Conservation (phyloP, 2,113 vertebrate genomes). For the Psettodes erumei region DNA sequence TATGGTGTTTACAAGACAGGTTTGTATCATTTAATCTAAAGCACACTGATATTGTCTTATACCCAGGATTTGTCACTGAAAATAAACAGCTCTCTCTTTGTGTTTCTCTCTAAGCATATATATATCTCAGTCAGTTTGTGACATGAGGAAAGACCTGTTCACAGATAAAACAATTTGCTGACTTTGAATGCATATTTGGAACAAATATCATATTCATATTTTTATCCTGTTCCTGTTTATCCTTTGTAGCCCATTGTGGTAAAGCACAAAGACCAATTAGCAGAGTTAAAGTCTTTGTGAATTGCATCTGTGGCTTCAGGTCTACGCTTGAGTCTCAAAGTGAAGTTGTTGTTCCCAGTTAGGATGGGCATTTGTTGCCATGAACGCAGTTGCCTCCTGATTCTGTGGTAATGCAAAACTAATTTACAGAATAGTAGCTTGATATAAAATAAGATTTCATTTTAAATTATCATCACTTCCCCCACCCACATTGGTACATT, state of each 20-base stretch:
- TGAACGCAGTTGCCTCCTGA: slow-evolving; percentile 59
- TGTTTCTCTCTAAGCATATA: slow-evolving; percentile 21
- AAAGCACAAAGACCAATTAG: slow-evolving; percentile 31
- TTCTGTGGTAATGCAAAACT: slow-evolving; percentile 33
- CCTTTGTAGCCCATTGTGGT: not conserved
- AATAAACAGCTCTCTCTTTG: slow-evolving; percentile 13
- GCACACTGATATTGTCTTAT: slow-evolving; percentile 4
- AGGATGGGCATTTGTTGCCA: slow-evolving; percentile 60
- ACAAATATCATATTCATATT: not conserved
- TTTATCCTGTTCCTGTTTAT: too few relatives aligned
- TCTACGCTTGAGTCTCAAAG: slow-evolving; percentile 29
- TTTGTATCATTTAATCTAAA: slow-evolving; percentile 22
- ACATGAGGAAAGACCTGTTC: not conserved
- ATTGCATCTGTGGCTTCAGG: slow-evolving; percentile 28
- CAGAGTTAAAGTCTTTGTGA: slow-evolving; percentile 13
- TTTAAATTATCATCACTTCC: slow-evolving; percentile 17
- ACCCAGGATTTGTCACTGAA: slow-evolving; percentile 2
- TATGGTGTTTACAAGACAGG: slow-evolving; percentile 48
- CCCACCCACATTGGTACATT: slow-evolving; percentile 1
- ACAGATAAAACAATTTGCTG: slow-evolving; percentile 1
- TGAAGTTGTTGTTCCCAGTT: slow-evolving; percentile 49
- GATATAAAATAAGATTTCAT: slow-evolving; percentile 26
- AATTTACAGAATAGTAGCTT: slow-evolving; percentile 29
- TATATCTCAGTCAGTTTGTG: slow-evolving; percentile 14
- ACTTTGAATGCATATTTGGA: slow-evolving; percentile 21